phyloP scores from a whole-genome alignment of 2,113 vertebrate species.

The Octodon degus region DNA sequence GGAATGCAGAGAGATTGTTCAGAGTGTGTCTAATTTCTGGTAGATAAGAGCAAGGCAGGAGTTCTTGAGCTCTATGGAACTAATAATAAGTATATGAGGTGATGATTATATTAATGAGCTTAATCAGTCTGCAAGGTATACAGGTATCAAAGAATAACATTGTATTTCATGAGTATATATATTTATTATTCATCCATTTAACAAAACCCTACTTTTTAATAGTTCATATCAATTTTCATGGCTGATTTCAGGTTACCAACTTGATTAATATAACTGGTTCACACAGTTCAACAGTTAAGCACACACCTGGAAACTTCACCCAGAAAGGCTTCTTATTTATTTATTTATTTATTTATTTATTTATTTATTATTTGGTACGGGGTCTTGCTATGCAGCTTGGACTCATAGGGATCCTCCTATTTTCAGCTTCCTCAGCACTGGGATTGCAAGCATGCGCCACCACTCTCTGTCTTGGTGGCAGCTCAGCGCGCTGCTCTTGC shows the following conservation, averaged over 20 bases:
- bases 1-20: background rate
- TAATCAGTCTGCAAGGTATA: background rate
- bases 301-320: background rate
- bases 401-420: too few relatives aligned
- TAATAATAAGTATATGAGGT: background rate
- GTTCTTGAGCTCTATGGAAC: background rate
- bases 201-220: background rate
- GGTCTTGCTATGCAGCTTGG: too few relatives aligned
- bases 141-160: background rate
- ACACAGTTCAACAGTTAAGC: background rate
- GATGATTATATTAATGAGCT: background rate
- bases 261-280: background rate
- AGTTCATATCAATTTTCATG: background rate
- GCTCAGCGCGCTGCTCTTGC: too few relatives aligned
- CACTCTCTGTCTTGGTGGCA: too few relatives aligned
- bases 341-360: too few relatives aligned
- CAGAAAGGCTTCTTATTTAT: conserved; percentile 45
- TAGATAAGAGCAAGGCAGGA: background rate
- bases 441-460: too few relatives aligned
- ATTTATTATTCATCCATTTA: background rate
- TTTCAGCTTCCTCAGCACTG: too few relatives aligned
- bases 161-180: background rate
- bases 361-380: too few relatives aligned
- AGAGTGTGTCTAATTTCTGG: background rate
- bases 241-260: background rate